A percentile compares a stretch with the other conserved stretches of the same genome.
Conservation (phyloP, 2,113 vertebrate species). For the Nycticebus coucang region DNA sequence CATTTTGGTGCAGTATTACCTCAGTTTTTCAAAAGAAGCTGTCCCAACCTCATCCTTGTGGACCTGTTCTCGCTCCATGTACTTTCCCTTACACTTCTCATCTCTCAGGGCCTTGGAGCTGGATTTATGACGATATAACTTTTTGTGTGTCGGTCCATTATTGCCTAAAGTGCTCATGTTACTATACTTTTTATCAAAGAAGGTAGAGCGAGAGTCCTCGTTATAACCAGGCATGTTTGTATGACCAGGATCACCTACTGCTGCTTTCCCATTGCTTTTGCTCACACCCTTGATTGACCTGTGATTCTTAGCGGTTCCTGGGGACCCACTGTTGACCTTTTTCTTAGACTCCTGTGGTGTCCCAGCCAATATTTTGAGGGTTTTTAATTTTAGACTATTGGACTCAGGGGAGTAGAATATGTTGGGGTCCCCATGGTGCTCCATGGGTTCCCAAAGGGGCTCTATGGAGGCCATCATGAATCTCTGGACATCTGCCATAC, state of each 20-base stretch:
- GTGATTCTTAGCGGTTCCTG: slow-evolving; percentile 90
- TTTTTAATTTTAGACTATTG: slow-evolving; percentile 98
- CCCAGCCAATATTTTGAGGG: slow-evolving; percentile 97
- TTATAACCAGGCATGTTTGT: slow-evolving; percentile 88
- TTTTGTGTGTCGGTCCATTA: slow-evolving; percentile 98
- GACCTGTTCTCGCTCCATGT: slow-evolving; percentile 93
- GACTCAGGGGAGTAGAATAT: slow-evolving; percentile 94
- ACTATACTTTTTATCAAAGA: slow-evolving; percentile 96
- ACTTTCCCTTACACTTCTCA: slow-evolving; percentile 97
- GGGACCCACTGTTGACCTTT: slow-evolving; percentile 87
- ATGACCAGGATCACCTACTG: slow-evolving; percentile 88
- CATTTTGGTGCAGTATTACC: slow-evolving; percentile 98
- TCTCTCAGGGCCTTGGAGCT: slow-evolving; percentile 97
- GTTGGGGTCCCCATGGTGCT: slow-evolving; percentile 87
- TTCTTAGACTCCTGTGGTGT: slow-evolving; percentile 96
- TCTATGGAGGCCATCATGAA: slow-evolving; percentile 99
- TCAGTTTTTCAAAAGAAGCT: slow-evolving; percentile 99
- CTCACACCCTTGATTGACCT: slow-evolving; percentile 92
- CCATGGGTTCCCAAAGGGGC: slow-evolving; percentile 94
- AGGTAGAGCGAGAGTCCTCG: slow-evolving; percentile 85
- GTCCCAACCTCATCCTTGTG: slow-evolving; percentile 96
- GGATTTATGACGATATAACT: slow-evolving; percentile 99
- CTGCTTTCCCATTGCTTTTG: slow-evolving; percentile 93
- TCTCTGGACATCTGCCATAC: slow-evolving; percentile 99
- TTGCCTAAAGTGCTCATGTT: slow-evolving; percentile 95